Base-by-base conservation (phyloP, 2,797 vertebrate genomes). In the Dryobates pubescens region DNA sequence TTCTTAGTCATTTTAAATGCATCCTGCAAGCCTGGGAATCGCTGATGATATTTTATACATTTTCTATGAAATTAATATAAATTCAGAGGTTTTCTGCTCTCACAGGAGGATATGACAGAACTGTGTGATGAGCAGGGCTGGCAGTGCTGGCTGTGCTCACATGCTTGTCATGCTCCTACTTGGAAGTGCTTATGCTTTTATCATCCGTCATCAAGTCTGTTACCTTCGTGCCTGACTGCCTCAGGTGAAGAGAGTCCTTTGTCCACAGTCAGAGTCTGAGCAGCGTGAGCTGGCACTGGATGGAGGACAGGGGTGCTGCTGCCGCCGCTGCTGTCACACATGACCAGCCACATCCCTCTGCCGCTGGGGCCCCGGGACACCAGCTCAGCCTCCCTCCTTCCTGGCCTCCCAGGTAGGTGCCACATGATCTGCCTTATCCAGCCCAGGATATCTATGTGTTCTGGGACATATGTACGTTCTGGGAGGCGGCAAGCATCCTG, bases 311-410 rank as follows among this genome's bases (percentile, higher is more conserved):
- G 20, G 29, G 30, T 17, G 41, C 41, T 43, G 41, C 41, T 43
- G 41, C 41, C 1, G 0, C 34, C 30, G 17, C 51, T 3, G 10
- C 26, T 17, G 4, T 24, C 36, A 3, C 17, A 13, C 1, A 0
- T 10, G 18, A 19, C 3, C 0, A 12, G 24, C 56, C 36, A 27
- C 1, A 2, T 65, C 53, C 67, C 26, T n/a, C 14, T 27, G 2
- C 27, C 3, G 9, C 53, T 5, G 19, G 36, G 36, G 16, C 20
- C 36, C 1, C 0, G 15, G 10, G 19, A 23, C 51, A 12, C 9
- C 13, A 17, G 13, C 43, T 18, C 8, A 45, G 26, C 30, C 58
- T 22, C 43, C 24, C 17, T 23, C 26, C 30, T 8, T 20, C 26
- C 43, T 10, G 43, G 5, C 26, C 17, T 24, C 16, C 24, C 20